Evolutionary conservation across 2,888 invertebrate species (phyloP).

Genomic region (Apocheima hispidaria): DNA sequence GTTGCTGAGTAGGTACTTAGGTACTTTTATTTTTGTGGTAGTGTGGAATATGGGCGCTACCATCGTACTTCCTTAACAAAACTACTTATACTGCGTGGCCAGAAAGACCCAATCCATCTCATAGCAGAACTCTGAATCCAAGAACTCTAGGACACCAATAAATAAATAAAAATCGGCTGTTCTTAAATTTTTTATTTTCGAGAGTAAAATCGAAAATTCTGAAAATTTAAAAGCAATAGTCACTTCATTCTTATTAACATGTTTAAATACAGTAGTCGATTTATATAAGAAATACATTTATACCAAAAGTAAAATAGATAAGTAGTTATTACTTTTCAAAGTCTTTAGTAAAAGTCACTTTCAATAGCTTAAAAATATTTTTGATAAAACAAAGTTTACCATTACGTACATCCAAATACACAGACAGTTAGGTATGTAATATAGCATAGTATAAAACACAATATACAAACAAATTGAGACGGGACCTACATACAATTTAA

Average conservation of each 20-base stretch:
- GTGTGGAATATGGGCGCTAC: no score
- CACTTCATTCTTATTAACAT: conserved; percentile 82
- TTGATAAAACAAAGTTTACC: conserved; percentile 24
- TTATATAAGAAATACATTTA: conserved; percentile 9
- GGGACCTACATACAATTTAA: conserved; percentile 53
- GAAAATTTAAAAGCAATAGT: conserved; percentile 61
- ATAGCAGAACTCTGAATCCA: no score
- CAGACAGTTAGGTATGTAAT: conserved; percentile 25
- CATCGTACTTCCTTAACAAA: no score
- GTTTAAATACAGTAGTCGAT: conserved; percentile 35
- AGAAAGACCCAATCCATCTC: no score
- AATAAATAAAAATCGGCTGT: conserved; percentile 11
- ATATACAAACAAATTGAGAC: conserved; percentile 50
- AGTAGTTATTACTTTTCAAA: neutral
- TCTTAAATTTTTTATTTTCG: conserved; percentile 60
- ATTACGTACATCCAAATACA: conserved; percentile 38
- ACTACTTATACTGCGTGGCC: no score
- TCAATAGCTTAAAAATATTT: conserved; percentile 10
- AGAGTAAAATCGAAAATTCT: conserved; percentile 69
- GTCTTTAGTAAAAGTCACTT: conserved; percentile 17
- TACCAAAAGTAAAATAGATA: conserved; percentile 31
- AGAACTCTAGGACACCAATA: conserved; percentile 30
- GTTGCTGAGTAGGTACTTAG: no score
- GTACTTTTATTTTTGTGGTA: no score
- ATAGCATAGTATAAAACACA: conserved; percentile 46